Evolutionary conservation across 2,888 invertebrate genomes (phyloP).

Genomic region (Dasypogon diadema): DNA sequence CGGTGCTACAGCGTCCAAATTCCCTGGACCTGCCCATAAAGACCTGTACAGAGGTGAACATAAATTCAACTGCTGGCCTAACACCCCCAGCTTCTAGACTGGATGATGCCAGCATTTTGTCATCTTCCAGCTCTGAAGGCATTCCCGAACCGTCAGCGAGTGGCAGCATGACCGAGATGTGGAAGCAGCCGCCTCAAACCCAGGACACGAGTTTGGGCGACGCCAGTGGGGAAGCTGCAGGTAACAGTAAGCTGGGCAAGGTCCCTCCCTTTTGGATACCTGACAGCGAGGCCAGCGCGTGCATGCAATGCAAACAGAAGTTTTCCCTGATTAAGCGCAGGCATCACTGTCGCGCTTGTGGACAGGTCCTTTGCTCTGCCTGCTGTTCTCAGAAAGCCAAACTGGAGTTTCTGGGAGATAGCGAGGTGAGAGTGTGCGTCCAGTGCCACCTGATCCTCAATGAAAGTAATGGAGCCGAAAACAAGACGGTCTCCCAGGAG

Average conservation of each 20-base stretch:
- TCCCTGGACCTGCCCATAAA: conserved; percentile 63
- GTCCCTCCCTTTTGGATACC: conserved; percentile 89
- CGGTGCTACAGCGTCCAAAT: conserved; percentile 64
- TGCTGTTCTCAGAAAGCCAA: conserved; percentile 81
- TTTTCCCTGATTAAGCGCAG: conserved; percentile 86
- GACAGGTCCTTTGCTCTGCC: conserved; percentile 82
- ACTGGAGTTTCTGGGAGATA: conserved; percentile 78
- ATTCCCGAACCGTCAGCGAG: conserved; percentile 58
- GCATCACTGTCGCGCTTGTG: conserved; percentile 91
- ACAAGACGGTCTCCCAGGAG: not conserved
- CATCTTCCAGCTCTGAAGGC: conserved; percentile 60
- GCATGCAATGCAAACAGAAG: conserved; percentile 84
- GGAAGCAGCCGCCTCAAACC: conserved; percentile 57
- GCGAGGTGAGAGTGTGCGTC: conserved; percentile 83
- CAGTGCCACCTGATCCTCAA: conserved; percentile 76
- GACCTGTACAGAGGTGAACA: not conserved
- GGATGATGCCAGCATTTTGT: conserved; percentile 53
- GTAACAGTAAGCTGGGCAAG: conserved; percentile 73
- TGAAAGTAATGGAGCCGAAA: conserved; percentile 63
- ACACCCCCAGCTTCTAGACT: conserved; percentile 61
- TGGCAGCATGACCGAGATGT: not conserved
- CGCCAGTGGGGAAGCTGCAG: conserved; percentile 9
- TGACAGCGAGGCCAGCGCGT: conserved; percentile 82
- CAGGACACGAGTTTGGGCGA: conserved; percentile 57
- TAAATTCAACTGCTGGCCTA: conserved; percentile 61